Base-by-base conservation (phyloP, 2,797 vertebrate species). In the Micropoecilia bifurca region DNA sequence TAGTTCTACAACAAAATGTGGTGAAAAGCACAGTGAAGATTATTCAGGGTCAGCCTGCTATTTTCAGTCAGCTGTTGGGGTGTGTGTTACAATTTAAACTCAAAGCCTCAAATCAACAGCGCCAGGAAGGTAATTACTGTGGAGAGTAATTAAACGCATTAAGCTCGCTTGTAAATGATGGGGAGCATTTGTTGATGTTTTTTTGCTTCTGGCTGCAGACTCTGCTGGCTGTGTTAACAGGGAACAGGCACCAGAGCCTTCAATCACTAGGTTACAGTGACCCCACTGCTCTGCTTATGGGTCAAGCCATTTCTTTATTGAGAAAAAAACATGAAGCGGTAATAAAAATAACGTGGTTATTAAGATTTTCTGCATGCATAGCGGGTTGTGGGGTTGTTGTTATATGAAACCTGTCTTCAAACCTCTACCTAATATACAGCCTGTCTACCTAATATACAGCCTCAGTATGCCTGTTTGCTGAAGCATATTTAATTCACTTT, bases 181-280 rank as follows among this genome's bases (percentile, higher is more conserved):
- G 82, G 86, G 88, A 90, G 87, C 47, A 3, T 71, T 87, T 94
- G 91, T 91, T 93, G 91, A 93, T 1, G 81, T 90, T 88, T 50
- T 39, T 85, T 74, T 83, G 78, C 18, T 5, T 68, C 85, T 84
- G 87, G 83, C 90, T 84, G 82, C 88, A 63, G 87, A 85, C 88
- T 82, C 81, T 84, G 87, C 79, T 76, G 88, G 72, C 88, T 87
- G 78, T 84, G 87, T 81, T 88, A 87, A 83, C 86, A 86, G 90
- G 92, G 83, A 93, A 90, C 90, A 91, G 83, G 90, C 86, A 80
- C 90, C 53, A 88, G 89, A 86, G 86, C 88, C 85, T 93, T 93
- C 88, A 85, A 93, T 91, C 87, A 85, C 85, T 47, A 91, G 96
- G 96, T 96, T 95, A 96, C 90, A 77, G 92, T 96, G 96, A 96